These are phyloP conservation scores for Agrotis exclamationis DNA, from an alignment of 2,888 invertebrate genomes.

Conservation along the genomic window DNA sequence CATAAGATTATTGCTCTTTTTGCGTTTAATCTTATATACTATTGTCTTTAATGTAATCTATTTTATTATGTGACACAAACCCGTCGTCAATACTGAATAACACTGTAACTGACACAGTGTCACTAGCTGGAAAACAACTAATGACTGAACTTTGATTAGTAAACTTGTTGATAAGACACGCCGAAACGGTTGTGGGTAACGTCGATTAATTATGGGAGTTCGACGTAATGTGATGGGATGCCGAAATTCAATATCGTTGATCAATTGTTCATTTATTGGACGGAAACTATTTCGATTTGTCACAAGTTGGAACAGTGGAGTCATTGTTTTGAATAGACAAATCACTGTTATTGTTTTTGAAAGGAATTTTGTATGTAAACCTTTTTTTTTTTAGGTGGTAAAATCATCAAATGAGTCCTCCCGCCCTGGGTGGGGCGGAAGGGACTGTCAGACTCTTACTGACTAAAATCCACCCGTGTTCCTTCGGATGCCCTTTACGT, in stretches of 20 bases:
- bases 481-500: too few species aligned
- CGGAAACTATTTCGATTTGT: constrained; percentile 52
- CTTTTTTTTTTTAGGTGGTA: too few species aligned
- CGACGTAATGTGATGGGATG: constrained; percentile 40
- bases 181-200: constrained; percentile 49
- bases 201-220: constrained; percentile 67
- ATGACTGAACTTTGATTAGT: constrained; percentile 71
- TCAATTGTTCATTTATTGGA: constrained; percentile 38
- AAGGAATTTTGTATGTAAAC: too few species aligned
- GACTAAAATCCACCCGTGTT: too few species aligned
- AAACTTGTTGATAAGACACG: constrained; percentile 68
- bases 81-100: constrained; percentile 28
- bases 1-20: too few species aligned
- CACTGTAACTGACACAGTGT: constrained; percentile 38
- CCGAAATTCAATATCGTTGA: constrained; percentile 44
- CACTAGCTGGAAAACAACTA: constrained; percentile 61
- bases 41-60: too few species aligned
- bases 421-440: too few species aligned
- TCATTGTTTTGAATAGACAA: constrained; percentile 14
- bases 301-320: constrained; percentile 5
- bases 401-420: too few species aligned
- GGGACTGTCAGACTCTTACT: too few species aligned
- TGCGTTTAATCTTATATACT: too few species aligned
- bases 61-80: too few species aligned
- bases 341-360: neutral